A percentile compares a stretch with the other conserved stretches of the same genome.
phyloP scores from a whole-genome alignment of 2,113 vertebrate genomes.

The Cyprinodon tularosa region DNA sequence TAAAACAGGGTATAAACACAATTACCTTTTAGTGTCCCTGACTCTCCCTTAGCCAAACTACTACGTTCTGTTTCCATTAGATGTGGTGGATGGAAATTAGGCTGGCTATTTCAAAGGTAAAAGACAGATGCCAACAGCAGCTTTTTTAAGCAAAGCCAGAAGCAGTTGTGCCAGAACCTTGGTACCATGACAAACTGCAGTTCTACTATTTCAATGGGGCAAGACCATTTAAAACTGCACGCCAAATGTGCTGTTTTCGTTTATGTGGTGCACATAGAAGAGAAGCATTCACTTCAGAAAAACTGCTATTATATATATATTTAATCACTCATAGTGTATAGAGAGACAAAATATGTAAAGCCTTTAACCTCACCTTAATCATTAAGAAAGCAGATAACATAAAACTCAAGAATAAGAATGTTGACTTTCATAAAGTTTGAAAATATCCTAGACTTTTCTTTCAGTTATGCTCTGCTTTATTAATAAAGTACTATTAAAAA shows the following conservation, averaged over 20 bases:
- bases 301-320: slow-evolving; percentile 21
- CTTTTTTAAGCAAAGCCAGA: slow-evolving; percentile 5
- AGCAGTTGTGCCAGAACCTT: slow-evolving; percentile 22
- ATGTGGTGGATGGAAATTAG: slow-evolving; percentile 30
- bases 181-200: slow-evolving; percentile 30
- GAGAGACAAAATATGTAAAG: not conserved
- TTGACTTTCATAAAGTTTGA: not conserved
- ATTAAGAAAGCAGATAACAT: not conserved
- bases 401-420: not conserved
- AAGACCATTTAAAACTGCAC: slow-evolving; percentile 24
- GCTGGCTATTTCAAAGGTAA: slow-evolving; percentile 37
- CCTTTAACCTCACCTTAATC: not conserved
- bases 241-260: slow-evolving; percentile 33
- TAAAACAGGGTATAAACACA: slow-evolving; percentile 29
- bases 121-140: slow-evolving; percentile 30
- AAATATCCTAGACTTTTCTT: no score
- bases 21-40: not conserved
- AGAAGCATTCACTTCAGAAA: slow-evolving; percentile 7
- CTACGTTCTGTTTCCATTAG: slow-evolving; percentile 14
- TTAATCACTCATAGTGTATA: slow-evolving; percentile 33
- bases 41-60: slow-evolving; percentile 16
- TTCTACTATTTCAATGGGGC: slow-evolving; percentile 40
- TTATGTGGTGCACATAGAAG: slow-evolving; percentile 22
- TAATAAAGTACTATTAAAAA: no score
- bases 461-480: no score